phyloP scores from a whole-genome alignment of 2,888 invertebrate genomes.

The Isoperla grammatica region DNA sequence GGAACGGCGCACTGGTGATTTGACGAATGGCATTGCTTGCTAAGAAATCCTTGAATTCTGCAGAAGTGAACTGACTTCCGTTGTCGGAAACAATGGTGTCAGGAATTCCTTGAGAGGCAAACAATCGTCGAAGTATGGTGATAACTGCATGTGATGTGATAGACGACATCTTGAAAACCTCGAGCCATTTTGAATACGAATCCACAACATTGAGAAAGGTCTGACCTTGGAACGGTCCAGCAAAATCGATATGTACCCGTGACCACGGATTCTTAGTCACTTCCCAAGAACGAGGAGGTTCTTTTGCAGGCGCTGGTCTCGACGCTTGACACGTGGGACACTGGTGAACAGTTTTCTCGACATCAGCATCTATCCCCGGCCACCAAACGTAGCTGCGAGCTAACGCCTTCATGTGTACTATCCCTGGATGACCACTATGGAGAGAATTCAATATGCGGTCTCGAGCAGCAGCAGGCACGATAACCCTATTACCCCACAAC shows the following conservation, averaged over 20 bases:
- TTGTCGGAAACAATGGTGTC: constrained; percentile 34
- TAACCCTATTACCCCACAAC: background rate
- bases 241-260: constrained; percentile 11
- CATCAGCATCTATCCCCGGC: constrained; percentile 1
- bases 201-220: constrained; percentile 8
- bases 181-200: too few relatives aligned
- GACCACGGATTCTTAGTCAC: background rate
- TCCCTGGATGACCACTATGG: background rate
- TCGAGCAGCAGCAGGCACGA: background rate
- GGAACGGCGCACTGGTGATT: constrained; percentile 30
- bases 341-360: background rate
- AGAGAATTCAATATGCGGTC: background rate
- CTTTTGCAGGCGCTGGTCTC: background rate
- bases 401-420: background rate
- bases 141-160: constrained; percentile 26
- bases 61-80: constrained; percentile 33
- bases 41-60: constrained; percentile 33
- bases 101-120: constrained; percentile 33
- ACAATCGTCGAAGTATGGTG: constrained; percentile 26
- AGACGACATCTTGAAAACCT: constrained; percentile 15
- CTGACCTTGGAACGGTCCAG: constrained; percentile 2
- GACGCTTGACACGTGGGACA: background rate
- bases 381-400: constrained; percentile 9
- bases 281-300: background rate
- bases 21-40: constrained; percentile 30